Evolutionary conservation across 2,113 vertebrate genomes (phyloP).

Genomic region (Ochotona curzoniae): DNA sequence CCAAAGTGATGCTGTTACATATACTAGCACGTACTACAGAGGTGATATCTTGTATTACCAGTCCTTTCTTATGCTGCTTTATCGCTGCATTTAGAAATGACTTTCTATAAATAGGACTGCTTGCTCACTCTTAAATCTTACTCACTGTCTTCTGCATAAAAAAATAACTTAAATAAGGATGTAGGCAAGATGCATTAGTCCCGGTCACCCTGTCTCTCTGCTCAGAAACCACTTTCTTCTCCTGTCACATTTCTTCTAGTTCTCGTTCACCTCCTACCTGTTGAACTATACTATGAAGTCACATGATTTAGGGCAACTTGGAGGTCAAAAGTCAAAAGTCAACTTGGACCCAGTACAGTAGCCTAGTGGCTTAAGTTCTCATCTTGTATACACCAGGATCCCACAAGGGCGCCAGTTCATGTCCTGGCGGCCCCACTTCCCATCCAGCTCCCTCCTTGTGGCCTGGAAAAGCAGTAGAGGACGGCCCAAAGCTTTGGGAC

Average conservation of each 20-base stretch:
- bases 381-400: too few species aligned
- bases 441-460: too few species aligned
- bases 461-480: too few species aligned
- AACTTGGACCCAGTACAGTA: too few species aligned
- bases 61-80: slow-evolving; percentile 51
- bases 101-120: slow-evolving; percentile 92
- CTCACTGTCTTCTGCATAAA: slow-evolving; percentile 90
- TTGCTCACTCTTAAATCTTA: slow-evolving; percentile 91
- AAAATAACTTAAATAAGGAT: slow-evolving; percentile 89
- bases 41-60: slow-evolving; percentile 49
- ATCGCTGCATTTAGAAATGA: slow-evolving; percentile 86
- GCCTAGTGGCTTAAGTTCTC: too few species aligned
- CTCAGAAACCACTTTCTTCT: slow-evolving; percentile 63
- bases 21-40: slow-evolving; percentile 56
- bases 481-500: too few species aligned
- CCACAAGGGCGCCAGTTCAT: too few species aligned
- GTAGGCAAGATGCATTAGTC: slow-evolving; percentile 86
- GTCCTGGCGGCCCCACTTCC: too few species aligned
- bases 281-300: background rate
- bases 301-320: background rate
- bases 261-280: background rate
- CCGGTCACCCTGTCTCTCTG: slow-evolving; percentile 84
- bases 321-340: background rate
- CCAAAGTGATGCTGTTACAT: background rate
- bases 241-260: background rate